Evolutionary conservation across 2,797 vertebrate genomes (phyloP).

Genomic region (Protosalanx chinensis): DNA sequence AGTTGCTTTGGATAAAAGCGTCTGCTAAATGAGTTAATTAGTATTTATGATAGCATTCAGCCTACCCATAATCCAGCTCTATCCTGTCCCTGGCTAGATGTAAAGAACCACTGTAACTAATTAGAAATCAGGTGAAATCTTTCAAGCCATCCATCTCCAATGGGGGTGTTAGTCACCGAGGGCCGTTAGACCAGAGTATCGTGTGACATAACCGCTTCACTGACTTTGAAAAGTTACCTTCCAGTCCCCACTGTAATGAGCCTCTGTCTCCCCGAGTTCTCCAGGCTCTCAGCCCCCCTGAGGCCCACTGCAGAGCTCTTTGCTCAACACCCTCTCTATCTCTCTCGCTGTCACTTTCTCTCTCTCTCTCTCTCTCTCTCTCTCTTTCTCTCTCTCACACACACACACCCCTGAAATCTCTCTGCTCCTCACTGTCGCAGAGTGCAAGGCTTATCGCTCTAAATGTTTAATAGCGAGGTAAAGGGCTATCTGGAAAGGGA

Average conservation of each 20-base stretch:
- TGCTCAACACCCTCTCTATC: constrained; percentile 16
- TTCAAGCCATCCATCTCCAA: neutral
- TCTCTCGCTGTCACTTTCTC: too few species aligned
- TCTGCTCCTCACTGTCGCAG: constrained; percentile 26
- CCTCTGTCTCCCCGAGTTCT: constrained; percentile 19
- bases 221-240: neutral
- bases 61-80: constrained; percentile 5
- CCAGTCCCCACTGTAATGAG: neutral
- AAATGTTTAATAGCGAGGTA: constrained; percentile 69
- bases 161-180: neutral
- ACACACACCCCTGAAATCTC: constrained; percentile 28
- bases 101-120: neutral
- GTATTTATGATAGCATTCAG: neutral
- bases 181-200: neutral
- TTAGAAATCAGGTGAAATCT: neutral
- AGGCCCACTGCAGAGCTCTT: constrained; percentile 29
- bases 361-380: too few species aligned
- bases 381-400: neutral
- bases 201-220: neutral
- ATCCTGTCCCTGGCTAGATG: neutral
- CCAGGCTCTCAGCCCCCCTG: constrained; percentile 11
- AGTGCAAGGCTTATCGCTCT: constrained; percentile 46
- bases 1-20: too few species aligned
- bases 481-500: constrained; percentile 41
- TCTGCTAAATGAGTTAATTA: too few species aligned